phyloP scores from a whole-genome alignment of 2,888 invertebrate genomes.

The Pasiphila rectangulata region DNA sequence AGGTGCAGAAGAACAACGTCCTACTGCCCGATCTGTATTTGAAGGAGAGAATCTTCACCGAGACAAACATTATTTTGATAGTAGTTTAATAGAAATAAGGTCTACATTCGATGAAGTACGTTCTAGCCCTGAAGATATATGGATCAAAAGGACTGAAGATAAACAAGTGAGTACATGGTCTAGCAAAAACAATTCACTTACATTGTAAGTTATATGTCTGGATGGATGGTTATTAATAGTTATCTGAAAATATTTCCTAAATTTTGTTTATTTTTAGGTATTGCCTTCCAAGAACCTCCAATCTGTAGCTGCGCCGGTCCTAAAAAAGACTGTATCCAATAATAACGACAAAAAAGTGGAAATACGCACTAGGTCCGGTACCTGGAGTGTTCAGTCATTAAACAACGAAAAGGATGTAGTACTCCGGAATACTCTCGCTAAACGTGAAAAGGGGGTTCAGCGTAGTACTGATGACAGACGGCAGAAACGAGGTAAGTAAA shows the following conservation, averaged over 20 bases:
- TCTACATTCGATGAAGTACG: constrained; percentile 84
- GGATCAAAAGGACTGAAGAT: constrained; percentile 83
- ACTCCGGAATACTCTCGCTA: constrained; percentile 40
- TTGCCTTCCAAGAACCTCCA: constrained; percentile 32
- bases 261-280: constrained; percentile 36
- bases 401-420: constrained; percentile 48
- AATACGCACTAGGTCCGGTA: constrained; percentile 82
- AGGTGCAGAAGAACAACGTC: constrained; percentile 78
- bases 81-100: constrained; percentile 90
- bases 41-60: constrained; percentile 82
- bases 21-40: constrained; percentile 83
- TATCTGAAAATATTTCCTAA: background rate
- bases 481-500: constrained; percentile 61
- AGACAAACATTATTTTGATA: constrained; percentile 90
- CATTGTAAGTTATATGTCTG: too few species aligned
- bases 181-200: too few species aligned
- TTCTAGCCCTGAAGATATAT: constrained; percentile 84
- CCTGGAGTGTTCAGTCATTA: constrained; percentile 74
- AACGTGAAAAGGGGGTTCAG: constrained; percentile 57
- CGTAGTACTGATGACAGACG: constrained; percentile 61
- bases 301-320: constrained; percentile 4
- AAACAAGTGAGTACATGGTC: constrained; percentile 81
- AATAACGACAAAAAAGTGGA: constrained; percentile 32
- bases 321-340: constrained; percentile 21
- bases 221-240: too few species aligned